Base-by-base conservation (phyloP, 2,797 vertebrate species). In the Pipistrellus nathusii region DNA sequence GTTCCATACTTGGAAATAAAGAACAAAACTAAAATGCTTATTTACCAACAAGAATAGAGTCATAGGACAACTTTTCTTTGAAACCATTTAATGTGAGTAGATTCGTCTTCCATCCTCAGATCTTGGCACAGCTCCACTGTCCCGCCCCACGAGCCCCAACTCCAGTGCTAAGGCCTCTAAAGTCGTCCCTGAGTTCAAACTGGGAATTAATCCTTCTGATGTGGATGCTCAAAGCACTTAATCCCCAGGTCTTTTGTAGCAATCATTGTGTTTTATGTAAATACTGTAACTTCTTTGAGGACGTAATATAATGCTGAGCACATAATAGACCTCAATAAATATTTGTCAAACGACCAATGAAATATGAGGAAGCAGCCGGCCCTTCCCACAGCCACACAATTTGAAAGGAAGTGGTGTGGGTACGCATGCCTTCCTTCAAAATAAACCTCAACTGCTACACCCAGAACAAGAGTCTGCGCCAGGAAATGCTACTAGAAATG, bases 401-500 rank as follows among this genome's bases (percentile, higher is more conserved):
- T n/a, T n/a, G 72, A 80, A 62, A 93, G 86, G 85, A 87, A 91
- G 73, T 32, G 30, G 46, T 18, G 1, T 30, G 30, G 12, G 55
- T 12, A 38, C 1, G 3, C n/a, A 46, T 0, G 10, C 41, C 41
- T 18, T 77, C 59, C 51, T 75, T 68, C 59, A 46, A 76, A 88
- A n/a, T 90, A 85, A 84, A 96, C 78, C 62, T 82, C 82, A 94
- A 71, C 64, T 77, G 76, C 66, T 53, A 64, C 15, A 35, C 69
- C n/a, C 73, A 82, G 80, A 62, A 81, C 72, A 66, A 88, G 35
- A 55, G 18, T 21, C 82, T 32, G 35, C 69, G 66, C 23, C 85
- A 76, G 88, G 94, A 96, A 97, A 81, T 77, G 27, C 73, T 77
- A 53, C 72, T 73, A 59, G 86, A 85, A 94, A 73, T 57, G 25